Base-by-base conservation (phyloP, 1,140 invertebrate species). In the Trichoplusia ni region DNA sequence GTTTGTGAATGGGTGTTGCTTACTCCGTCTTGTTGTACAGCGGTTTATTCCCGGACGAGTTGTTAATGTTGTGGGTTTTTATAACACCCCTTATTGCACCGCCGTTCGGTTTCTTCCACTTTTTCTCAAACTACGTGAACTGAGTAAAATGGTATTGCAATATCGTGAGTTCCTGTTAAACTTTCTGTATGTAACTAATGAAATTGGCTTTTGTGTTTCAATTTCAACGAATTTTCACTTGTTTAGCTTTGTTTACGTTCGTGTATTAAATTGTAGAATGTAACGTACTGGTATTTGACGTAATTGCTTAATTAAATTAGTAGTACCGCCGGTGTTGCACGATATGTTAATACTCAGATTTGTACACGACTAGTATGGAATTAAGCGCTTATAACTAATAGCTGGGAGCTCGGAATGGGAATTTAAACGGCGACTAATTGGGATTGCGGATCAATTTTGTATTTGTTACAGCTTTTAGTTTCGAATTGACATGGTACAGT, bases 51-150 rank as follows among this genome's bases (percentile, higher is more conserved):
- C 29, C 18, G n/a, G 16, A 21, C 9, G 54, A 64, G 67, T 62
- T 69, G 62, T 65, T 62, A 69, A 69, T 62, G 63, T 40, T 35
- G 19, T 51, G 19, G 38, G 49, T 69, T 69, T 68, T 69, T 69
- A 56, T 56, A 31, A 25, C 19, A 23, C 25, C 8, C 6, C 49
- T 40, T 64, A 46, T 64, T 53, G 46, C 13, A 27, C 25, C 8
- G 4, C 35, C n/a, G 27, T 35, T 51, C 47, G 47, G 47, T 35
- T 49, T 35, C 47, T 51, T 51, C 29, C 9, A 11, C 16, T 18
- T 51, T 51, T 51, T 18, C 47, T 51, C 13, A n/a, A n/a, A n/a
- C 29, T 21, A 51, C 25, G 14, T 35, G 16, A 33, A 33, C 29
- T 35, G 5, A 35, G 27, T 16, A 47, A 29, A 51, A 33, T 13